phyloP scores from a whole-genome alignment of 1,140 invertebrate genomes.

The Armadillidium nasatum region DNA sequence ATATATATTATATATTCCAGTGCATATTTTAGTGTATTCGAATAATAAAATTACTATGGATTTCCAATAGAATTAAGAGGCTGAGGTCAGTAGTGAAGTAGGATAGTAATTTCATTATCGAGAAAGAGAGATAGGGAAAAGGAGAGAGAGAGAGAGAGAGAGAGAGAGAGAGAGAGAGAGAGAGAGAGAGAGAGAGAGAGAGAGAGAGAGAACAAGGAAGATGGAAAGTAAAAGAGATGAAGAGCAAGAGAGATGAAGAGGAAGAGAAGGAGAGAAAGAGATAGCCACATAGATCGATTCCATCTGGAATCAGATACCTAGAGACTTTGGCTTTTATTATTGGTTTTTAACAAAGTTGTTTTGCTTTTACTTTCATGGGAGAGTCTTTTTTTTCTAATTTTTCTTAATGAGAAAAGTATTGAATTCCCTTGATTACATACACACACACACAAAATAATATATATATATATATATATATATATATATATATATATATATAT shows the following conservation, averaged over 20 bases:
- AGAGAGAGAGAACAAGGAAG: neutral
- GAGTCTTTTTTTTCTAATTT: neutral
- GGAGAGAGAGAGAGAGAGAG: no score
- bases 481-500: neutral
- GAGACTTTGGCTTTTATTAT: neutral
- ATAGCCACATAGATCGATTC: neutral
- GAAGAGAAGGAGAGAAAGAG: conserved; percentile 16
- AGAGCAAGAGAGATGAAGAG: neutral
- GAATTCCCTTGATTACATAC: no score
- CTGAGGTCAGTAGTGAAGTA: no score
- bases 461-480: no score
- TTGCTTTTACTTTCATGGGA: neutral
- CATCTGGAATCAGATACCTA: neutral
- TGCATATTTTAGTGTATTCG: no score
- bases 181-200: conserved; percentile 20
- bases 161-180: conserved; percentile 1
- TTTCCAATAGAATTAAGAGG: no score
- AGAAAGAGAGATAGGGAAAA: no score
- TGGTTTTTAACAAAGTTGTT: neutral
- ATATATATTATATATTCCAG: no score
- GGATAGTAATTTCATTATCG: no score
- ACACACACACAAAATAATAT: no score
- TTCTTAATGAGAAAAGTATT: no score
- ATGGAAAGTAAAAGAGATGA: conserved; percentile 5
- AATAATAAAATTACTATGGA: no score